A percentile compares a stretch with the other conserved stretches of the same genome.
phyloP scores from a whole-genome alignment of 2,113 vertebrate species.

The Chamaea fasciata region DNA sequence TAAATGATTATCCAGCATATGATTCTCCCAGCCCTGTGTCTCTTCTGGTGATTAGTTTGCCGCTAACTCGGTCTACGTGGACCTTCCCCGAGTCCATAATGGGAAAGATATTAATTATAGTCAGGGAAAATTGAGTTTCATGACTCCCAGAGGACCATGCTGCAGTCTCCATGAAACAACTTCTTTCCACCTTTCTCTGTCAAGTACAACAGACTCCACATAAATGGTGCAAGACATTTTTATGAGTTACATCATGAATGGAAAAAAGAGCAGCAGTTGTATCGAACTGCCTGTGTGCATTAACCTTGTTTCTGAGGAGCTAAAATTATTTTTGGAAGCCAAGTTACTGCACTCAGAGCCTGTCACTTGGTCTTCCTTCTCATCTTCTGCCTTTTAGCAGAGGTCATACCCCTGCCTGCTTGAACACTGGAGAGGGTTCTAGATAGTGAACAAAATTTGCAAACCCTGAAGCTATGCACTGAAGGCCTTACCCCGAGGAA shows the following conservation, averaged over 20 bases:
- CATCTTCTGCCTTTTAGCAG: background rate
- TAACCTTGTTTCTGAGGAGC: slow-evolving; percentile 28
- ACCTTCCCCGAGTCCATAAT: background rate
- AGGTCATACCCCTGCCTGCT: background rate
- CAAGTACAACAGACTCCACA: slow-evolving; percentile 8
- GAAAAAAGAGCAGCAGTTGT: slow-evolving; percentile 1
- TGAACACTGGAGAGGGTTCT: background rate
- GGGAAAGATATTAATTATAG: slow-evolving; percentile 38
- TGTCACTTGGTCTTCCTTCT: background rate
- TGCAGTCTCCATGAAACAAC: background rate
- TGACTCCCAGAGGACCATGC: background rate
- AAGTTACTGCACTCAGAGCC: background rate
- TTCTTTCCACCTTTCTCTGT: slow-evolving; percentile 36
- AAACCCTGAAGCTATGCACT: background rate
- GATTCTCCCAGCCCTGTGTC: background rate
- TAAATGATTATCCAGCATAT: background rate
- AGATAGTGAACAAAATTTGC: background rate
- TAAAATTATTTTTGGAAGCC: background rate
- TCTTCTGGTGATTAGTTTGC: background rate
- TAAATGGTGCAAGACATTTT: slow-evolving; percentile 48
- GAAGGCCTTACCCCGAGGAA: background rate
- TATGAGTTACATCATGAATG: slow-evolving; percentile 14
- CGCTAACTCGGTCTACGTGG: background rate
- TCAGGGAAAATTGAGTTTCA: slow-evolving; percentile 35
- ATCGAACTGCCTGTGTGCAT: background rate